Evolutionary conservation across 2,113 vertebrate species (phyloP).

Genomic region (Brevimyrus niger): DNA sequence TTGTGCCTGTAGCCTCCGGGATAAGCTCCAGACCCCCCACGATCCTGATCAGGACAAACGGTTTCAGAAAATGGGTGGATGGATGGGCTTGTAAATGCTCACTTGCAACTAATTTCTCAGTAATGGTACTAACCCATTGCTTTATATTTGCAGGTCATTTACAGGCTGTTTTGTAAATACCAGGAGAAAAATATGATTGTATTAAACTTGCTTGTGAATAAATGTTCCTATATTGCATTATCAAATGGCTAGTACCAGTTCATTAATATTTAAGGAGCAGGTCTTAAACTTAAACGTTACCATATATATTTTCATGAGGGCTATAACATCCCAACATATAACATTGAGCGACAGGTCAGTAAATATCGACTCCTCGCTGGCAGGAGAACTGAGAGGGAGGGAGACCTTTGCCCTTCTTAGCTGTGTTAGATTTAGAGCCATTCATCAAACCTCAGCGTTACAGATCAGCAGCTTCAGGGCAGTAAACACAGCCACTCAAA

Average conservation of each 20-base stretch:
- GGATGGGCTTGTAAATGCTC: background rate
- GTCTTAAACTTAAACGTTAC: background rate
- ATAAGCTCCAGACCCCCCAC: background rate
- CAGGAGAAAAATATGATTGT: background rate
- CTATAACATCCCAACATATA: background rate
- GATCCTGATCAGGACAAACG: background rate
- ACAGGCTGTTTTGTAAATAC: background rate
- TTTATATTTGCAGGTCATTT: background rate
- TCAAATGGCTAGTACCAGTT: background rate
- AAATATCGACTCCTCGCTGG: background rate
- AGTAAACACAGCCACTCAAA: background rate
- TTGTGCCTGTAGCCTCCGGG: background rate
- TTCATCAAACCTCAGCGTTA: background rate
- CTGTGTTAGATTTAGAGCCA: background rate
- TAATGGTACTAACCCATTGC: background rate
- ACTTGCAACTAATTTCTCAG: background rate
- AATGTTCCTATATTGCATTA: background rate
- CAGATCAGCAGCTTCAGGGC: background rate
- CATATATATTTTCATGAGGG: background rate
- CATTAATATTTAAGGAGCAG: background rate
- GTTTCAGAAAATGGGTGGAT: background rate
- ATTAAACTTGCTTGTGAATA: background rate
- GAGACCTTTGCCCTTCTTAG: background rate
- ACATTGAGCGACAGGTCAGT: constrained; percentile 3
- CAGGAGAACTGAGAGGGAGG: background rate